These are phyloP conservation scores for Aricia agestis DNA, from an alignment of 1,140 invertebrate species.

Conservation along the genomic window DNA sequence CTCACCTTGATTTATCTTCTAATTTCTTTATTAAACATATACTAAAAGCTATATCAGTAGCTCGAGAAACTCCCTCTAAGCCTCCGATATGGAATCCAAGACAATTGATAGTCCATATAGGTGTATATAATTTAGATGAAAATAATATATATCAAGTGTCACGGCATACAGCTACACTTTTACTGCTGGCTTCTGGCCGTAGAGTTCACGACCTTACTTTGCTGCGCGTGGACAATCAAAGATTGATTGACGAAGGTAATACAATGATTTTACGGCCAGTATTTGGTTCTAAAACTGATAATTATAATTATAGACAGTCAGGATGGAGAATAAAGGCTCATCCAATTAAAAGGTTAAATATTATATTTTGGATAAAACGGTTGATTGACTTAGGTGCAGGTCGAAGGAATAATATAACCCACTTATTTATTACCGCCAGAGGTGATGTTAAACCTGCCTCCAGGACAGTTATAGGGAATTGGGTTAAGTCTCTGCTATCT, in stretches of 20 bases:
- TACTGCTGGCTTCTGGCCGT: no score
- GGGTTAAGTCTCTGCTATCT: conserved; percentile 17
- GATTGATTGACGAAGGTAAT: no score
- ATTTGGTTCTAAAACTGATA: no score
- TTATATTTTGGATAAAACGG: conserved; percentile 20
- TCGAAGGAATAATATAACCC: conserved; percentile 21
- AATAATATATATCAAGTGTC: conserved; percentile 27
- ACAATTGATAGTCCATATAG: no score
- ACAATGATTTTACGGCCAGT: no score
- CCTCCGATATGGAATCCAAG: conserved; percentile 20
- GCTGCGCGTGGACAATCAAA: no score
- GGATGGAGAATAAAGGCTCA: conserved; percentile 16
- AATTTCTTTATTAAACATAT: conserved; percentile 27
- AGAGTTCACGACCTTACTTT: no score
- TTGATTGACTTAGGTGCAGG: conserved; percentile 16
- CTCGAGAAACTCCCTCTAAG: conserved; percentile 14
- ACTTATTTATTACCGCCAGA: conserved; percentile 31
- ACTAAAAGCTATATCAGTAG: conserved; percentile 26
- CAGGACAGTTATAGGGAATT: conserved; percentile 21
- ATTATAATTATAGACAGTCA: conserved; percentile 11
- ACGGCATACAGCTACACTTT: no score
- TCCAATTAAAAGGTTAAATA: conserved; percentile 18
- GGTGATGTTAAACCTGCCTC: conserved; percentile 26
- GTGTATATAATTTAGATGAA: not conserved
- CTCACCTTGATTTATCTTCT: conserved; percentile 4